Evolutionary conservation across 1,140 invertebrate genomes (phyloP), one percentile per base, ranked within the genome.

Genomic region (Drosophila busckii): DNA sequence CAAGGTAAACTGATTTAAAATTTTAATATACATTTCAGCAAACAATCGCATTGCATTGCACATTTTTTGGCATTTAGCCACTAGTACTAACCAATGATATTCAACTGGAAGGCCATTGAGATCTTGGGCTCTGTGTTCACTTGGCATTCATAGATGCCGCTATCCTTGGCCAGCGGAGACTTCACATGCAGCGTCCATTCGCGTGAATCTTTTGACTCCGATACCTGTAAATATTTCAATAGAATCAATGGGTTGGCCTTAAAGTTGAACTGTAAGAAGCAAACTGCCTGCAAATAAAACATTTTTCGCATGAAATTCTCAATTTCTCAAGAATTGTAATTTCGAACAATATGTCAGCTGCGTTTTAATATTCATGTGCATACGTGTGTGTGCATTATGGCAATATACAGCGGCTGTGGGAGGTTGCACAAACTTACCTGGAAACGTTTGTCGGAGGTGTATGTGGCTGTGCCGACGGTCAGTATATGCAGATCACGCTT

Each of bases 151-250:
- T 97, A 87, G 50, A 95, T 92, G 28, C 95, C 96, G 7, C 93
- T 93, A 88, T 97, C 95, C 68, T 93, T 90, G 52, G 92, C 88
- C 85, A 95, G 93, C 1, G 95, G 93, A 84, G 94, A 95, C 88
- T 95, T 96, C 70, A 97, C 96, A 87, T 96, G 94, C 44, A 97
- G 88, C 31, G 94, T 96, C 95, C 95, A 97, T 88, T 97, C 96
- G 70, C 96, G 94, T n/a, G 93, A 93, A 84, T 94, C 94, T 75
- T 95, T 94, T 61, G 92, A 93, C 87, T 93, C 91, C 44, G 94
- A 94, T 59, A 95, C 94, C 89, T 94, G 90, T 70, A 93, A 40
- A n/a, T n/a, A n/a, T n/a, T n/a, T n/a, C n/a, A n/a, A n/a, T n/a
- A n/a, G n/a, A n/a, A n/a, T n/a, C n/a, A n/a, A n/a, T n/a, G n/a